Base-by-base conservation (phyloP, 2,888 invertebrate genomes). In the Thyatira batis region DNA sequence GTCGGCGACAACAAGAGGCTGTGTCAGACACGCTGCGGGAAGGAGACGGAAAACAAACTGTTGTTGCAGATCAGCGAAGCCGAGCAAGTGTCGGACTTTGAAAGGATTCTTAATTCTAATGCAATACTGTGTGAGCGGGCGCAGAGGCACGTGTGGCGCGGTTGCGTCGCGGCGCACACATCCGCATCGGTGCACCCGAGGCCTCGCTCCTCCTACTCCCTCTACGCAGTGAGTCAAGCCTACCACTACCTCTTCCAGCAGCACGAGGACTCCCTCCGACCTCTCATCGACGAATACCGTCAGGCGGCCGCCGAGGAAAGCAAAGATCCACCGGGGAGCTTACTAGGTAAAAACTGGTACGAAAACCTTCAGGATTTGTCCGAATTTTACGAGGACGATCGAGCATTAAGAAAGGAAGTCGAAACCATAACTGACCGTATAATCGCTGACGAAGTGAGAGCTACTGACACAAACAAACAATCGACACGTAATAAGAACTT, bases 101-200 rank as follows among this genome's bases (percentile, higher is more conserved):
- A 93, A 87, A 92, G 93, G 93, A 93, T 94, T 93, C 93, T 94
- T 80, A 89, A 88, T 84, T 89, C 89, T 89, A 92, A 92, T 90
- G 89, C 92, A 83, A 89, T 91, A 88, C 87, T 85, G 87, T 85
- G 83, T 71, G 87, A 87, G 75, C 84, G 85, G 58, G 80, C 82
- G 63, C 82, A 78, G 59, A 76, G 82, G 27, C 86, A 87, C 78
- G 87, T 89, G 85, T 91, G 90, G 91, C 84, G 84, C 63, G 80
- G 85, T 54, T 79, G 80, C 69, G 73, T 71, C 58, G 74, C 77
- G 59, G 72, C 78, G 54, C 78, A 72, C 61, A 78, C 85, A 52
- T 75, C 85, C 57, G 86, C 88, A 52, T 78, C 83, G 67, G 80
- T 81, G 60, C 72, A 76, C 54, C 79, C 87, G 57, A 82, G 88